Evolutionary conservation across 1,140 invertebrate species (phyloP), one percentile per base, ranked within the genome.

Genomic region (Dreissena rostriformis): DNA sequence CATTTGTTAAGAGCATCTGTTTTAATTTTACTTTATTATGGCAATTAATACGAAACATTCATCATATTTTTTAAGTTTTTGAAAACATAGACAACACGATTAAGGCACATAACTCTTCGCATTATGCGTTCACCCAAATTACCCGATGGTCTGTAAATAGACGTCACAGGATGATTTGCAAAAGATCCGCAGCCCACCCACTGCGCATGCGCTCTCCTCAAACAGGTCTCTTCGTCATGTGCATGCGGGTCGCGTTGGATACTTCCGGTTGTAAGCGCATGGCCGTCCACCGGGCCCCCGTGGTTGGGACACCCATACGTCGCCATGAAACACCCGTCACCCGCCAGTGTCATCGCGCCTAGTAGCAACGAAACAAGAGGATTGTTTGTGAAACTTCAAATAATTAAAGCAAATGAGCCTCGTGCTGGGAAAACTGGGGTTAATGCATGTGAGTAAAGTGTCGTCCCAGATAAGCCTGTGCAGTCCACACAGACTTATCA

Each of bases 331-430:
- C 87, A 88, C 8, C 82, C 78, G 15, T 84, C 63, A 4, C 87
- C 87, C 24, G 61, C 87, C 6, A 88, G 15, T 22, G 87, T 88
- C 67, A 77, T 82, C 1, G 85, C 82, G 22, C 87, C 87, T 88
- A 55, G 12, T 8, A 39, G 39, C 2, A 39, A 39, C 2, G 12
- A 82, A 22, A 17, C 52, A 12, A 28, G 6, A 39, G 29, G 22
- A 29, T 49, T 28, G 65, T 15, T 15, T 28, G 65, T 67, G 5
- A 0, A 17, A 67, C 29, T 67, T n/a, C 29, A 67, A n/a, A 28
- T 15, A 4, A 24, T 24, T 24, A 4, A 22, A 67, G 65, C 4
- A 28, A n/a, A n/a, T 28, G 4, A 67, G n/a, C n/a, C n/a, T n/a
- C n/a, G n/a, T n/a, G n/a, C n/a, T n/a, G n/a, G n/a, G n/a, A n/a